Evolutionary conservation across 2,888 invertebrate genomes (phyloP).

Genomic region (Amphiduros pacificus): DNA sequence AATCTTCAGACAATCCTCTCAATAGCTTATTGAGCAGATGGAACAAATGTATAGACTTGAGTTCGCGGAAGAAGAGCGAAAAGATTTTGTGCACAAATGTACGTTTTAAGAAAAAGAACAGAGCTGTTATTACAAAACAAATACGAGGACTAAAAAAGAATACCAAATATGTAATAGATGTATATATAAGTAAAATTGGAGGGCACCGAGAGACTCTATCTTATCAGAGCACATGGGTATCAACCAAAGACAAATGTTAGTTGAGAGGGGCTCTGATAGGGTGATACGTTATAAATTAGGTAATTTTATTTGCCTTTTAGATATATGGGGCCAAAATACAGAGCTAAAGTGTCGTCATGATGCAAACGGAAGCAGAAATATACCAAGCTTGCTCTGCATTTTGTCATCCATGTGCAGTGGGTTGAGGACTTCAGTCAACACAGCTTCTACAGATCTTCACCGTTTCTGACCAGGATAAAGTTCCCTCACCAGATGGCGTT

Average conservation of each 20-base stretch:
- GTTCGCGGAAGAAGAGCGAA: constrained; percentile 25
- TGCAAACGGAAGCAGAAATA: too few relatives aligned
- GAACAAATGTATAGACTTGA: constrained; percentile 4
- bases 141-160: constrained; percentile 45
- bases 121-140: constrained; percentile 43
- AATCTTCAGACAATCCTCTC: background rate
- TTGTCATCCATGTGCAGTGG: too few relatives aligned
- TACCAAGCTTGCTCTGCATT: too few relatives aligned
- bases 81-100: constrained; percentile 32
- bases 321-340: too few relatives aligned
- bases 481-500: too few relatives aligned
- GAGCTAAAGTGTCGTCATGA: too few relatives aligned
- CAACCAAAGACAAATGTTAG: constrained; percentile 5
- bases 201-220: background rate
- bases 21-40: background rate
- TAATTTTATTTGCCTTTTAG: too few relatives aligned
- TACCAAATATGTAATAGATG: constrained; percentile 37
- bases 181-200: constrained; percentile 3
- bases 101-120: constrained; percentile 23
- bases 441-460: too few relatives aligned
- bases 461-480: too few relatives aligned
- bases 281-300: too few relatives aligned
- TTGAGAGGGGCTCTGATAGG: too few relatives aligned
- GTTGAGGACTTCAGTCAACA: too few relatives aligned
- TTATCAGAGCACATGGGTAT: background rate